phyloP scores from a whole-genome alignment of 2,797 vertebrate genomes.

The Ibycter americanus region DNA sequence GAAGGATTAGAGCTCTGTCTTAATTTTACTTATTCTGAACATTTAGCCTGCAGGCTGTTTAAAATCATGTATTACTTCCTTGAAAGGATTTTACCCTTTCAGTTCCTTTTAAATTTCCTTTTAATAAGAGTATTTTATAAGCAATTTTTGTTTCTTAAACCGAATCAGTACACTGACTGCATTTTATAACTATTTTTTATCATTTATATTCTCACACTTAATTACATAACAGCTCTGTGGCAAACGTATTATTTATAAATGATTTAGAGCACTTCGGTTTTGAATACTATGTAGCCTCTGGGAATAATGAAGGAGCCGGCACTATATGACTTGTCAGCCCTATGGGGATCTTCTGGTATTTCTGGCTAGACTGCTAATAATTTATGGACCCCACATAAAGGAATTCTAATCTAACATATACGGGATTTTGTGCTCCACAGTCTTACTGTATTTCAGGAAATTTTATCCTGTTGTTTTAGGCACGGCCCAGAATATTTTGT shows the following conservation, averaged over 20 bases:
- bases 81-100: neutral
- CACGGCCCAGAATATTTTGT: neutral
- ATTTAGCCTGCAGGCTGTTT: neutral
- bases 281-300: neutral
- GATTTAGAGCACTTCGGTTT: conserved; percentile 13
- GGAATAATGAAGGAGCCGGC: neutral
- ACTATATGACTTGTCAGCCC: neutral
- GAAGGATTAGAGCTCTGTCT: neutral
- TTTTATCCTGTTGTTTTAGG: neutral
- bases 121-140: neutral
- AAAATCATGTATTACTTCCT: neutral
- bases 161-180: neutral
- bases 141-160: neutral
- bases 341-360: neutral
- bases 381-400: neutral
- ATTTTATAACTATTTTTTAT: neutral
- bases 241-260: conserved; percentile 16
- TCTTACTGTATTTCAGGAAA: neutral
- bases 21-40: neutral
- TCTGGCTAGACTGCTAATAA: neutral
- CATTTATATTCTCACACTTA: neutral
- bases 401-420: neutral
- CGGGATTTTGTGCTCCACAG: neutral
- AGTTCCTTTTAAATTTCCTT: neutral
- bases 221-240: neutral